Evolutionary conservation across 2,797 vertebrate genomes (phyloP).

Genomic region (Labroides dimidiatus): DNA sequence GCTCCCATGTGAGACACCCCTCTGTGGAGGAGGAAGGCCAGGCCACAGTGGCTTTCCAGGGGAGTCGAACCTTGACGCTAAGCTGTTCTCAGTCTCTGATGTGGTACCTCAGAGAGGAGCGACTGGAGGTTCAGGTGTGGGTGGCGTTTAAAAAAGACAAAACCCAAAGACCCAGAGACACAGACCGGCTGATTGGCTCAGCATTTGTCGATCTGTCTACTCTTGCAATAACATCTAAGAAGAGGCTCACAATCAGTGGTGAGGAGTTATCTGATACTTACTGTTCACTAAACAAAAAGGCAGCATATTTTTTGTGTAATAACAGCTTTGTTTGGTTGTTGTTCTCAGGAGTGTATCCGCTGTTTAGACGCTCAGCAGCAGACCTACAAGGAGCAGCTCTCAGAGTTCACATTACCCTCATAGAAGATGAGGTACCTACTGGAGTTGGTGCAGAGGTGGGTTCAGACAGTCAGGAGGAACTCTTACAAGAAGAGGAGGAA

Average conservation of each 20-base stretch:
- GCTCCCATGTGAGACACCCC: conserved; percentile 89
- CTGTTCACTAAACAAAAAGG: neutral
- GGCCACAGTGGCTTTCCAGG: conserved; percentile 85
- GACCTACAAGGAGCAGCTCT: conserved; percentile 91
- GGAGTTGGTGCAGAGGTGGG: conserved; percentile 46
- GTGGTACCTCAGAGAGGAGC: conserved; percentile 95
- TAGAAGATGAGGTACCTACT: conserved; percentile 28
- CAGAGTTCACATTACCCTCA: conserved; percentile 85
- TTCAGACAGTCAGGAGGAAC: conserved; percentile 73
- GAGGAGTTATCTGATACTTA: conserved; percentile 14
- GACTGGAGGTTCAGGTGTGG: conserved; percentile 94
- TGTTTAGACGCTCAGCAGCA: conserved; percentile 90
- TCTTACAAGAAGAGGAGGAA: conserved; percentile 58
- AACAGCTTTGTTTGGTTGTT: conserved; percentile 26
- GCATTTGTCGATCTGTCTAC: conserved; percentile 89
- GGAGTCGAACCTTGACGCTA: conserved; percentile 82
- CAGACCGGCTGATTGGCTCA: conserved; percentile 92
- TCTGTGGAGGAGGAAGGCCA: conserved; percentile 66
- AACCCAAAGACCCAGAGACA: conserved; percentile 86
- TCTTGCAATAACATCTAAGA: conserved; percentile 76
- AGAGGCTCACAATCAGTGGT: conserved; percentile 86
- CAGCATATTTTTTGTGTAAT: conserved; percentile 3
- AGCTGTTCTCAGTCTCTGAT: conserved; percentile 83
- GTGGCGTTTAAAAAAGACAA: conserved; percentile 87
- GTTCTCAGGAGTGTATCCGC: conserved; percentile 92